A percentile compares a stretch with the other conserved stretches of the same genome.
phyloP scores from a whole-genome alignment of 2,888 invertebrate genomes.

The Adineta ricciae region DNA sequence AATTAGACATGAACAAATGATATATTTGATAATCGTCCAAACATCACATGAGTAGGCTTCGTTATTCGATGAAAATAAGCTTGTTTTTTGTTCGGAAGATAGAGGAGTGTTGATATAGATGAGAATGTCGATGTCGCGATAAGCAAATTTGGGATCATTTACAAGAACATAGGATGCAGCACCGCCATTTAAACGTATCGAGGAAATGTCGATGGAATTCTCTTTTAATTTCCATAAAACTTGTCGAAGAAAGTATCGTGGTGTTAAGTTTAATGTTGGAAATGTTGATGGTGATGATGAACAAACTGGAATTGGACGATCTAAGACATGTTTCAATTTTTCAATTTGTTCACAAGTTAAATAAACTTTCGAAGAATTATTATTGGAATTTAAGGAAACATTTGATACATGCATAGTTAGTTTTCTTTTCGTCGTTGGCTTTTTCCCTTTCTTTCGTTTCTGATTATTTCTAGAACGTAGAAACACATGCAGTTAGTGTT shows the following conservation, averaged over 20 bases:
- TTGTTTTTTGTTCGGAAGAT: conserved; percentile 3
- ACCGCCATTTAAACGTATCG: conserved; percentile 90
- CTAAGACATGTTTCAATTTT: neutral
- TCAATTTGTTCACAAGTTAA: conserved; percentile 6
- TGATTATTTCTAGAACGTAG: neutral
- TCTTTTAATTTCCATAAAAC: conserved; percentile 57
- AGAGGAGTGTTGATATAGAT: conserved; percentile 19
- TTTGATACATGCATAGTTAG: neutral
- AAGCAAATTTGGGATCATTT: conserved; percentile 57
- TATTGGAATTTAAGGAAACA: neutral
- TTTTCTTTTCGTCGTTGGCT: neutral
- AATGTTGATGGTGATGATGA: neutral
- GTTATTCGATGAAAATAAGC: neutral
- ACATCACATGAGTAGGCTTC: conserved; percentile 3
- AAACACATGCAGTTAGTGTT: neutral
- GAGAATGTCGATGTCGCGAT: conserved; percentile 31
- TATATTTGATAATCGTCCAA: conserved; percentile 3
- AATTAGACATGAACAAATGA: neutral
- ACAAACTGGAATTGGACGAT: neutral
- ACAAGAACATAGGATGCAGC: conserved; percentile 89
- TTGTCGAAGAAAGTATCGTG: conserved; percentile 72
- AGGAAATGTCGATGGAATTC: conserved; percentile 58
- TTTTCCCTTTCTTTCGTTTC: neutral
- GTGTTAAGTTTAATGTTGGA: conserved; percentile 56
- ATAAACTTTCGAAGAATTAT: neutral